Conservation (phyloP, 2,888 invertebrate species). For the Caenorhabditis sp. region DNA sequence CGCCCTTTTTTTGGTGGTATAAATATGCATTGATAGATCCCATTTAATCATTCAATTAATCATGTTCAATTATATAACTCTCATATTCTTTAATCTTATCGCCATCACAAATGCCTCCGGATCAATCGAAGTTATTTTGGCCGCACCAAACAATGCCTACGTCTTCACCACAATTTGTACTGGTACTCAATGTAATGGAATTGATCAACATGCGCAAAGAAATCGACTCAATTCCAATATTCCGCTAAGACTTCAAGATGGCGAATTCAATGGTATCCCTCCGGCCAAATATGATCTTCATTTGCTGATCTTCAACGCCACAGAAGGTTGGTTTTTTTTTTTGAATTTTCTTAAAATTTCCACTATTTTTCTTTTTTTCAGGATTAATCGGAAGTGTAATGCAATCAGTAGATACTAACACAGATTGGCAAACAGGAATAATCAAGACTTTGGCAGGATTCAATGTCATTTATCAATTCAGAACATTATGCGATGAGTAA, state of each 20-base stretch:
- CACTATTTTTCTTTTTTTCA: too few species aligned
- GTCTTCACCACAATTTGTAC: neutral
- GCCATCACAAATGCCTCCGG: neutral
- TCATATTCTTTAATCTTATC: neutral
- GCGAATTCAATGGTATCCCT: neutral
- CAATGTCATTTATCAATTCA: conserved; percentile 22
- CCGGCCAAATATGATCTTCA: conserved; percentile 8
- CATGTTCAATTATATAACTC: neutral
- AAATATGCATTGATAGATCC: too few species aligned
- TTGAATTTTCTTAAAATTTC: too few species aligned
- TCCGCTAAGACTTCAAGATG: neutral
- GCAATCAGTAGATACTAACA: neutral
- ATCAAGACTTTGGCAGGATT: conserved; percentile 10
- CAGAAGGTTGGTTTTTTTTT: neutral
- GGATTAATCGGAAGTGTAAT: neutral
- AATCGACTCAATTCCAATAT: neutral
- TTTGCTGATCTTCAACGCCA: neutral
- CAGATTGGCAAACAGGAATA: neutral
- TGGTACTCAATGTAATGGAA: neutral
- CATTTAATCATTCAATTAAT: too few species aligned
- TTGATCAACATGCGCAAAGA: neutral
- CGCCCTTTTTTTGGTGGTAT: too few species aligned
- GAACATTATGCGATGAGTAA: conserved; percentile 19
- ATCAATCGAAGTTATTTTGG: neutral
- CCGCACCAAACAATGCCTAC: conserved; percentile 1